phyloP scores from a whole-genome alignment of 2,888 invertebrate species.

The Tachina grossa region DNA sequence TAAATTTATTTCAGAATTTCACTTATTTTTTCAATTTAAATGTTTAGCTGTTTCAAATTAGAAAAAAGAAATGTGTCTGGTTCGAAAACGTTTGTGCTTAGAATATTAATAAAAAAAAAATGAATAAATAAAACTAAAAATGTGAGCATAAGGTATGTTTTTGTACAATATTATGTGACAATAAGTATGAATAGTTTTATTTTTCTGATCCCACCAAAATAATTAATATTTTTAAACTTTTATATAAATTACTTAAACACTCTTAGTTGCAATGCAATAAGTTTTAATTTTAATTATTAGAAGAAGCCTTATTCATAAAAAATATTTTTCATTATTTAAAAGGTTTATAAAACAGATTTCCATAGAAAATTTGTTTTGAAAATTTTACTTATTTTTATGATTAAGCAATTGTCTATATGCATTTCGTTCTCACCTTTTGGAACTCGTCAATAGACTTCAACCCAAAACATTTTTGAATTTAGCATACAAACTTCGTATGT shows the following conservation, averaged over 20 bases:
- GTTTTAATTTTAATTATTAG: not conserved
- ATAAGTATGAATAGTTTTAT: not conserved
- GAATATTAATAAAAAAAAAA: not conserved
- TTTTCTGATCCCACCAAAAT: slow-evolving; percentile 1
- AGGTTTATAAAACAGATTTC: no score
- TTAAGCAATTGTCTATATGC: no score
- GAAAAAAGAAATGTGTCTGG: not conserved
- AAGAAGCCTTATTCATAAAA: no score
- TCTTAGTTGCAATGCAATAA: not conserved
- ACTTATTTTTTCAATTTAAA: no score
- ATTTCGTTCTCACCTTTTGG: no score
- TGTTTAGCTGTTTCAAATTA: not conserved
- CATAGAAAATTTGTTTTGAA: no score
- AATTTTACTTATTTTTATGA: no score
- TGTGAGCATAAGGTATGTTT: slow-evolving; percentile 83
- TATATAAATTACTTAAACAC: not conserved
- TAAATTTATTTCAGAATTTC: not conserved
- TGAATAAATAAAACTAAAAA: not conserved
- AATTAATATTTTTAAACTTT: slow-evolving; percentile 15
- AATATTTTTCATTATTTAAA: no score
- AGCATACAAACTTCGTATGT: no score
- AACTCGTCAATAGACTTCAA: no score
- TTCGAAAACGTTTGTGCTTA: not conserved
- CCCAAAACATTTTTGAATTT: no score
- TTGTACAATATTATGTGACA: slow-evolving; percentile 50